These are phyloP conservation scores for Clarias gariepinus DNA, from an alignment of 2,113 vertebrate genomes.

Conservation along the genomic window DNA sequence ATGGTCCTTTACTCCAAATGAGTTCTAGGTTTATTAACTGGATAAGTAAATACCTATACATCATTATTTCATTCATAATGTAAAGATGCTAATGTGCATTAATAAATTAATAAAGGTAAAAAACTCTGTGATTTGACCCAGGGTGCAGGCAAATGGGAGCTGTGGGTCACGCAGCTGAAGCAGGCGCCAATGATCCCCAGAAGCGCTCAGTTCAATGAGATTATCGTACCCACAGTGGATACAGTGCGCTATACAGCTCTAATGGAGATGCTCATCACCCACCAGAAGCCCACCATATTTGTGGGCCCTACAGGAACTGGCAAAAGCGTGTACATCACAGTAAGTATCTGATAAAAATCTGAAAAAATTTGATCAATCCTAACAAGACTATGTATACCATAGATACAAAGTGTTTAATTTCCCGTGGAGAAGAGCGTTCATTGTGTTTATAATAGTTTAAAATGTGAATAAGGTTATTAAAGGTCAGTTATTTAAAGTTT, in stretches of 20 bases:
- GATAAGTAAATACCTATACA: too few relatives aligned
- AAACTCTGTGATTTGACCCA: conserved; percentile 49
- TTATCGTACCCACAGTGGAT: conserved; percentile 91
- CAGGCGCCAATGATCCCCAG: conserved; percentile 73
- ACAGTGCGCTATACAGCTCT: conserved; percentile 81
- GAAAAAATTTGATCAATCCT: background rate
- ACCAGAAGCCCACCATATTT: conserved; percentile 85
- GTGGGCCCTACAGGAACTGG: conserved; percentile 90
- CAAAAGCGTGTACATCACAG: conserved; percentile 88
- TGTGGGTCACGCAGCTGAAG: conserved; percentile 80
- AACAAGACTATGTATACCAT: background rate
- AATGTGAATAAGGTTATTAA: background rate
- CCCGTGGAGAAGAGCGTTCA: background rate
- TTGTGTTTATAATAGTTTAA: background rate
- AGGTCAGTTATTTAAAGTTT: background rate
- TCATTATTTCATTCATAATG: background rate
- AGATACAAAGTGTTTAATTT: background rate
- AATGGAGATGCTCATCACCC: conserved; percentile 83
- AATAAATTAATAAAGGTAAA: background rate
- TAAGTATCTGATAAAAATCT: conserved; percentile 65
- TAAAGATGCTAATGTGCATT: background rate
- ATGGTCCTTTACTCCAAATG: background rate
- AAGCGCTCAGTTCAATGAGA: conserved; percentile 86
- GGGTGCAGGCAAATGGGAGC: conserved; percentile 85
- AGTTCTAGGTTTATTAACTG: background rate